Conservation (phyloP, 1,140 invertebrate species). For the Acromyrmex echinatior region DNA sequence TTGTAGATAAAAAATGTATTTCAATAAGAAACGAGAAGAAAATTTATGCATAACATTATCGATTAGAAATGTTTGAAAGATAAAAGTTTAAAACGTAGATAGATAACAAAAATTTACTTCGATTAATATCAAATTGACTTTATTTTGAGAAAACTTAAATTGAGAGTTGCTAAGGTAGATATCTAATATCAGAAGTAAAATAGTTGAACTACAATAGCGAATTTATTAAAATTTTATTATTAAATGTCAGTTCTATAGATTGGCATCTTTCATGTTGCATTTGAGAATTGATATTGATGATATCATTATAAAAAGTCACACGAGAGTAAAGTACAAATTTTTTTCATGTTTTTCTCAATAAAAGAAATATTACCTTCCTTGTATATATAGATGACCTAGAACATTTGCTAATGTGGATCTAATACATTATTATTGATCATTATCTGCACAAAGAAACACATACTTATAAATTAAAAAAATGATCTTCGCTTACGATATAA, state of each 20-base stretch:
- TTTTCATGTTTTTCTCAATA: not conserved
- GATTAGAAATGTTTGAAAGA: not conserved
- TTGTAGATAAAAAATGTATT: not conserved
- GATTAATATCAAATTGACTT: not conserved
- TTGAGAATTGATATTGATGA: no score
- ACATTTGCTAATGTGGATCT: not conserved
- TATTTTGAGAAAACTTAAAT: conserved; percentile 6
- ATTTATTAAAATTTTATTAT: conserved; percentile 10
- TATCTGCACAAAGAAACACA: not conserved
- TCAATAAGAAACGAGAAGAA: not conserved
- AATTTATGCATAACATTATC: not conserved
- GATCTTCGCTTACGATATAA: not conserved
- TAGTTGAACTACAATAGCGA: not conserved
- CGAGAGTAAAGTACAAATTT: not conserved
- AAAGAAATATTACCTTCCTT: not conserved
- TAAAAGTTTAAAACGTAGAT: not conserved
- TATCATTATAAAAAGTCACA: not conserved
- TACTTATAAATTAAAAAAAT: conserved; percentile 31
- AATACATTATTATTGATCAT: not conserved
- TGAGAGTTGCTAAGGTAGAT: not conserved
- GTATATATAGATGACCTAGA: not conserved
- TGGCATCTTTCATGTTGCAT: no score
- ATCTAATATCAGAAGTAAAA: not conserved
- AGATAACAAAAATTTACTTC: not conserved
- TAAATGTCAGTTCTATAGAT: not conserved